Evolutionary conservation across 2,888 invertebrate genomes (phyloP).

Genomic region (Pteria penguin): DNA sequence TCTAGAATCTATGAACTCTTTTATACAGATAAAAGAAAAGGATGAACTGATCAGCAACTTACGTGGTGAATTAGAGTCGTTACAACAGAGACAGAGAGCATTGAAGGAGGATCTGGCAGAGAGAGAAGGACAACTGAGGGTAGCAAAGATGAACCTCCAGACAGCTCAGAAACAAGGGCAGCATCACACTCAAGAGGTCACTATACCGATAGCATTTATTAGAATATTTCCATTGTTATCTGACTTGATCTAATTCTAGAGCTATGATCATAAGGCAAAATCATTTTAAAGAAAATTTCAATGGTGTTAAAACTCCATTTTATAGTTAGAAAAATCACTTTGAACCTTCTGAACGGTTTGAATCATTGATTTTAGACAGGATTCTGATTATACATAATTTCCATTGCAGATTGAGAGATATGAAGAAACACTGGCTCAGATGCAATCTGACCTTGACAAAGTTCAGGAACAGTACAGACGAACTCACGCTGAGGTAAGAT

Average conservation of each 20-base stretch:
- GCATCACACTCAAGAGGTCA: conserved; percentile 76
- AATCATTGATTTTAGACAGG: too few relatives aligned
- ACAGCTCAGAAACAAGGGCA: conserved; percentile 76
- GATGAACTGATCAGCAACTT: conserved; percentile 66
- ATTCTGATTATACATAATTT: too few relatives aligned
- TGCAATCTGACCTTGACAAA: conserved; percentile 75
- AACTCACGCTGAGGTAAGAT: conserved; percentile 70
- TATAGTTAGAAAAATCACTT: too few relatives aligned
- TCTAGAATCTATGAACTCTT: too few relatives aligned
- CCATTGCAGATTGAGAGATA: conserved; percentile 70
- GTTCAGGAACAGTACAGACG: conserved; percentile 73
- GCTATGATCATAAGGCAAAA: too few relatives aligned
- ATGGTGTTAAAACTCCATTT: not conserved
- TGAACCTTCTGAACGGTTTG: too few relatives aligned
- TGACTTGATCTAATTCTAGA: too few relatives aligned
- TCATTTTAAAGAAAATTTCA: too few relatives aligned
- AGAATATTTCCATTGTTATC: too few relatives aligned
- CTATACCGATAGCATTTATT: not conserved
- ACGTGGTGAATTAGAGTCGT: conserved; percentile 69
- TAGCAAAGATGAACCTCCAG: conserved; percentile 75
- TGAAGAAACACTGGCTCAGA: conserved; percentile 75
- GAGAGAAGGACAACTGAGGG: conserved; percentile 76
- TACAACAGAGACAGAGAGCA: conserved; percentile 66
- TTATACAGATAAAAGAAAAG: conserved; percentile 65
- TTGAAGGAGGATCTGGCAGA: conserved; percentile 76